Evolutionary conservation across 2,888 invertebrate genomes (phyloP).

Genomic region (Catocala sponsa): DNA sequence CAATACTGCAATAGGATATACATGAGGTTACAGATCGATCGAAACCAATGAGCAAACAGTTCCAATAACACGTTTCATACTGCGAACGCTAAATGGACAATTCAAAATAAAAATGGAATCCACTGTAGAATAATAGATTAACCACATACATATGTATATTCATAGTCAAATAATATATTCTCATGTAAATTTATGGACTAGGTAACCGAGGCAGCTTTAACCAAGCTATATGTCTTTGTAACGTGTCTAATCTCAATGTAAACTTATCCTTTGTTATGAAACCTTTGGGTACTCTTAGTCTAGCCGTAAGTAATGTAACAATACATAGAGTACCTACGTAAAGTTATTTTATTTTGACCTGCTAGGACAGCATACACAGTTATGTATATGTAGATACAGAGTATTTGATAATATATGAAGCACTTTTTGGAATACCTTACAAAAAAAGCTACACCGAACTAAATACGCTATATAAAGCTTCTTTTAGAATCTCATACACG

Average conservation of each 20-base stretch:
- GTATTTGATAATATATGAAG: no score
- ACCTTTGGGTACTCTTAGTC: neutral
- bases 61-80: conserved; percentile 1
- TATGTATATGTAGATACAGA: no score
- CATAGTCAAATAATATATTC: neutral
- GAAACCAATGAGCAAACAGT: conserved; percentile 26
- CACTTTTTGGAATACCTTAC: no score
- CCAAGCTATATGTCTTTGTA: conserved; percentile 13
- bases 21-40: conserved; percentile 29
- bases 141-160: no score
- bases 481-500: no score
- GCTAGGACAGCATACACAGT: neutral
- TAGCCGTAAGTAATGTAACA: neutral
- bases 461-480: no score
- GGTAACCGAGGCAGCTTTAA: neutral
- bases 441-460: no score
- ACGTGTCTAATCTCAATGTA: conserved; percentile 21
- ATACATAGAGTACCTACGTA: neutral
- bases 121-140: no score
- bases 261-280: conserved; percentile 20
- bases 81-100: neutral
- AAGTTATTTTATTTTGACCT: neutral
- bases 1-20: conserved; percentile 38
- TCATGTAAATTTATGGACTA: conserved; percentile 12
- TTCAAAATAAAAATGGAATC: conserved; percentile 1